phyloP scores from a whole-genome alignment of 2,113 vertebrate genomes.

The Pelusios castaneus region DNA sequence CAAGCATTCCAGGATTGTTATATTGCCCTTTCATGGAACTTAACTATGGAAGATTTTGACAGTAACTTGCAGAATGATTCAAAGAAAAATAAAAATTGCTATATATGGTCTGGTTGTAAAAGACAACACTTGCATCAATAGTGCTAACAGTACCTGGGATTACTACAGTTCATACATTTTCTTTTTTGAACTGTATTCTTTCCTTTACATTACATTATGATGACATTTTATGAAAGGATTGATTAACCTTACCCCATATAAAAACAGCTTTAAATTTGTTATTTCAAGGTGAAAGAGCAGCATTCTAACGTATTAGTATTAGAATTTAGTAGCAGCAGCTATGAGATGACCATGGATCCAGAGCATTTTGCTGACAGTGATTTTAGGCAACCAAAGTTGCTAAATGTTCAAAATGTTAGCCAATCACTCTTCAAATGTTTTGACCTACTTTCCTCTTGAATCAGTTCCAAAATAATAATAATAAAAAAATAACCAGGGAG shows the following conservation, averaged over 20 bases:
- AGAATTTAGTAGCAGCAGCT: not conserved
- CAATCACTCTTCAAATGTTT: constrained; percentile 55
- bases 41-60: not conserved
- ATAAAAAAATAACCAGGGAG: constrained; percentile 68
- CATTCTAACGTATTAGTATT: not conserved
- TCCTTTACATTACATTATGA: not conserved
- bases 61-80: not conserved
- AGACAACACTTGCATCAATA: not conserved
- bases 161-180: not conserved
- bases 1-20: not conserved
- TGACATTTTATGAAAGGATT: not conserved
- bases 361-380: constrained; percentile 59
- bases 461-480: constrained; percentile 59
- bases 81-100: not conserved
- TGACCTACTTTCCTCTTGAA: constrained; percentile 74
- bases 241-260: not conserved
- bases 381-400: constrained; percentile 63
- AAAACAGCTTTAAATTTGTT: not conserved
- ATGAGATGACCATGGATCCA: constrained; percentile 14
- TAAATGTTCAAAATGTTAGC: constrained; percentile 59
- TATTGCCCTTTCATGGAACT: not conserved
- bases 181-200: not conserved
- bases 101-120: not conserved
- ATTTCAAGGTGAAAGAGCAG: not conserved
- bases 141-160: not conserved